Evolutionary conservation across 2,797 vertebrate species (phyloP).

Genomic region (Limnodromus scolopaceus): DNA sequence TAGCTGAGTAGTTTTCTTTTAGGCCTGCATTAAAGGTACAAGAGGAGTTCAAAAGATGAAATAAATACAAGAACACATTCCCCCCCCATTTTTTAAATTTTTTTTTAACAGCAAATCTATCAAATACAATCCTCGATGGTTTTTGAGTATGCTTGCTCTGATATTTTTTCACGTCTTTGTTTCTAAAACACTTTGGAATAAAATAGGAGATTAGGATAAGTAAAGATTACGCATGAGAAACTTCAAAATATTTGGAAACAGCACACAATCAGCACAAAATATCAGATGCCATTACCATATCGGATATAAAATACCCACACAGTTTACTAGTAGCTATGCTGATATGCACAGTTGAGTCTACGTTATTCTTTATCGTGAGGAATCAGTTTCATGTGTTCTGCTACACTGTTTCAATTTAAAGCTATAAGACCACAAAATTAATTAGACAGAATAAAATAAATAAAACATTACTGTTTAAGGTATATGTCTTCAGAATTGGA

Average conservation of each 20-base stretch:
- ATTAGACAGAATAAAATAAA: conserved; percentile 6
- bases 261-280: neutral
- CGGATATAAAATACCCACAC: neutral
- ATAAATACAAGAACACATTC: neutral
- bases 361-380: neutral
- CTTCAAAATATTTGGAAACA: neutral
- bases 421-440: neutral
- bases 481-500: neutral
- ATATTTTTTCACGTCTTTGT: neutral
- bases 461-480: neutral
- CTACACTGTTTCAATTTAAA: neutral
- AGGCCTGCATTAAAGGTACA: neutral
- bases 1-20: neutral
- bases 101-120: neutral
- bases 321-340: neutral
- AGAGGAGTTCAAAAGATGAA: neutral
- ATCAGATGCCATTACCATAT: neutral
- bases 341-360: neutral
- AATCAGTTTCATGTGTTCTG: neutral
- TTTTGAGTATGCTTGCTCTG: neutral
- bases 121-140: neutral
- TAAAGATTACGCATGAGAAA: neutral
- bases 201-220: neutral
- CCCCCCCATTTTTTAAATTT: too few relatives aligned
- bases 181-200: conserved; percentile 17